Evolutionary conservation across 1,140 invertebrate genomes (phyloP), one percentile per base, ranked within the genome.

Genomic region (Drosophila bocqueti): DNA sequence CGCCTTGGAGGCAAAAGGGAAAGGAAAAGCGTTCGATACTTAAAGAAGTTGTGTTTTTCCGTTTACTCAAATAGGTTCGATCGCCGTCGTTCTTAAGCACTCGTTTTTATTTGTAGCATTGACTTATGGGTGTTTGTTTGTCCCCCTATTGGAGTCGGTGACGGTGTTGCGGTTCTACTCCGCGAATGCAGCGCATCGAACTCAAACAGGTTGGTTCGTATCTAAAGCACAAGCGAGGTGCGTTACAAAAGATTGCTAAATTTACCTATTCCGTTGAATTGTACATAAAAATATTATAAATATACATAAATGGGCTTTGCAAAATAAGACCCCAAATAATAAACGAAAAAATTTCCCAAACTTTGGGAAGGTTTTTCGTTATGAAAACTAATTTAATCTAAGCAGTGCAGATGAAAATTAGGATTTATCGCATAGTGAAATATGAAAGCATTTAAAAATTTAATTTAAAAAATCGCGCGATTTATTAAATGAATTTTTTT

Each of bases 141-240:
- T 50, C 29, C 47, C 18, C 29, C 29, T n/a, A 58, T 40, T 13
- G 45, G 55, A 24, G 40, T 26, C 57, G 34, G 10, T 38, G 26
- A 52, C 13, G 34, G 34, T 36, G 31, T 29, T 29, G 18, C n/a
- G 29, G 52, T 71, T 69, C 43, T 15, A 26, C 38, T 58, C 54
- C 24, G 36, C 40, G 46, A 67, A 72, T 85, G 82, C 82, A 85
- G 49, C 65, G 29, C 62, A 58, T 72, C 81, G 66, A 83, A 71
- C 81, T 72, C 55, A 61, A 83, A 83, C 81, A 83, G 78, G 76
- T 83, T 83, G 76, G 47, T 42, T 13, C 21, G 47, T 15, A 10
- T 15, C n/a, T 38, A 15, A 46, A 57, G 4, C 40, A 6, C 13
- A 11, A 26, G 15, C 81, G 73, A 81, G 82, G 45, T 64, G 13